phyloP scores from a whole-genome alignment of 2,113 vertebrate species.

The Rostratula benghalensis region DNA sequence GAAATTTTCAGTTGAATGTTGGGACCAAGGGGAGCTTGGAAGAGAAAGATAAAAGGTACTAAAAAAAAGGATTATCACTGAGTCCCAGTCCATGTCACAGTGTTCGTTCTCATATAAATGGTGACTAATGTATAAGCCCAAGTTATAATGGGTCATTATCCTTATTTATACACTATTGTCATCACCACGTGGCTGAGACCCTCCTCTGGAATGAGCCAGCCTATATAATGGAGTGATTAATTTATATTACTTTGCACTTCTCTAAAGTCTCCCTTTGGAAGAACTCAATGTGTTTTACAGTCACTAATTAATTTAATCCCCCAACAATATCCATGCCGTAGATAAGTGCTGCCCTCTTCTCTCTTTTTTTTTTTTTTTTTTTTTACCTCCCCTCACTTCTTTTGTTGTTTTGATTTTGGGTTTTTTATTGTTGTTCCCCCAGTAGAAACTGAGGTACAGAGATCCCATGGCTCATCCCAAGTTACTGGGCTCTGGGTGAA shows the following conservation, averaged over 20 bases:
- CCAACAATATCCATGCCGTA: not conserved
- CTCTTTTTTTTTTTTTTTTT: too few relatives aligned
- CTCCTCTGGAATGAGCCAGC: conserved; percentile 16
- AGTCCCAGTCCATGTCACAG: not conserved
- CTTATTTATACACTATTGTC: conserved; percentile 24
- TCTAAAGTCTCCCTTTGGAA: conserved; percentile 49
- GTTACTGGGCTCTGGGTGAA: not conserved
- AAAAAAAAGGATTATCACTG: not conserved
- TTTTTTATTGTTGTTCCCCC: not conserved
- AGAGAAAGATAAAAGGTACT: not conserved
- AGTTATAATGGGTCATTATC: conserved; percentile 14
- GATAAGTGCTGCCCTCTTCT: not conserved
- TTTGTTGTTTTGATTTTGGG: too few relatives aligned
- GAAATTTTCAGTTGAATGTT: not conserved
- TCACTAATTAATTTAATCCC: conserved; percentile 1
- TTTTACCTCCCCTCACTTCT: too few relatives aligned
- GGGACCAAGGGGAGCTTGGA: not conserved
- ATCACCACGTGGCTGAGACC: not conserved
- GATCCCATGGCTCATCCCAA: not conserved
- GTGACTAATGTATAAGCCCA: not conserved
- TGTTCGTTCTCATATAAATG: not conserved
- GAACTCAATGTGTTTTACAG: conserved; percentile 33
- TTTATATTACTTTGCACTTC: conserved; percentile 48
- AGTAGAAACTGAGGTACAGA: not conserved
- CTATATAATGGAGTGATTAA: conserved; percentile 39